Evolutionary conservation across 2,888 invertebrate species (phyloP), one percentile per base, ranked within the genome.

Genomic region (Mesochorus sp.): DNA sequence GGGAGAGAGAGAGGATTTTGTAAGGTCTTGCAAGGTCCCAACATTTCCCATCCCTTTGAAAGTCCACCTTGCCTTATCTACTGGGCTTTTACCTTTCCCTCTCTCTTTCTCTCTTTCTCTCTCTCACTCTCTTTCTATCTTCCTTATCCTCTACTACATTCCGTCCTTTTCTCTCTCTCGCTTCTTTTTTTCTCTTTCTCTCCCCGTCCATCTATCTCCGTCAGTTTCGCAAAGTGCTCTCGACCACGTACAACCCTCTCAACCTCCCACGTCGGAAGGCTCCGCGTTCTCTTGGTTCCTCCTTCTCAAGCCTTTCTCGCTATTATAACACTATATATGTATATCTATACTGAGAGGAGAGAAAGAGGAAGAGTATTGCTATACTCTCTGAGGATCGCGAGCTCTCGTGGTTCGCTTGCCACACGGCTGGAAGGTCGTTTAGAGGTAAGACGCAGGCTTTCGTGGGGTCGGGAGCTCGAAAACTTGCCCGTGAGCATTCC

Each of bases 401-500:
- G 51, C 53, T 68, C 47, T 66, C 64, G 37, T 28, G 57, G 42
- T 59, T 66, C 64, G 64, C 59, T 76, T 66, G 76, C 66, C 71
- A 64, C 76, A 59, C 64, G 62, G 66, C 42, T 44, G 76, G 76
- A 76, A 76, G 76, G 76, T 76, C 76, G 76, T 76, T 76, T 76
- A 70, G 70, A 76, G 76, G 76, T 76, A 76, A 76, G 76, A 64
- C 70, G 39, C 14, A 37, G 47, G n/a, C 12, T 12, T 34, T 26
- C 44, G 39, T 3, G 21, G 62, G 59, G 55, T 47, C 57, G 62
- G 62, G 55, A 47, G 68, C 44, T 70, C 75, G 70, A 70, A 61
- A 21, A 44, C 26, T 44, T 66, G 49, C 49, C 42, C 47, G 14
- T 37, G 64, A 39, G 42, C 44, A 21, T 55, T 34, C 57, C 34